Evolutionary conservation across 1,140 invertebrate genomes (phyloP).

Genomic region (Anastrepha obliqua): DNA sequence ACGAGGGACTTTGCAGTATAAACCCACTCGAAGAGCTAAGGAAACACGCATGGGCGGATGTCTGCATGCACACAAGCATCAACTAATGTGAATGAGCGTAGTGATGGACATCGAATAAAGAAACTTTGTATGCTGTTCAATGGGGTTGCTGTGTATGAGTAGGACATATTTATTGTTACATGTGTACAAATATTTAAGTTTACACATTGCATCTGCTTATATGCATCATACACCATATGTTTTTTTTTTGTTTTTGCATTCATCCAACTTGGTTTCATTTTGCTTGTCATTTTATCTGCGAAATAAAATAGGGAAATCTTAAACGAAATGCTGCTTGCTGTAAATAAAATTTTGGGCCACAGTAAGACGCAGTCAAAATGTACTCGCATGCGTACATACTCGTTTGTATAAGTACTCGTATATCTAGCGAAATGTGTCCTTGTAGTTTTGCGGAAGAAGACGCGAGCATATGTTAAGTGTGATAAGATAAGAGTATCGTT

Average conservation of each 20-base stretch:
- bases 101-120: too few species aligned
- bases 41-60: too few species aligned
- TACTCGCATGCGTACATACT: background rate
- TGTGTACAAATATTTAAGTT: too few species aligned
- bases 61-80: too few species aligned
- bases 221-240: background rate
- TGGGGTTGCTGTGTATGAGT: too few species aligned
- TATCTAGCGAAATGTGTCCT: background rate
- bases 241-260: background rate
- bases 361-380: background rate
- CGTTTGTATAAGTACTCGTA: background rate
- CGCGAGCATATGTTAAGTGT: background rate
- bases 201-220: too few species aligned
- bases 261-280: background rate
- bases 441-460: background rate
- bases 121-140: too few species aligned
- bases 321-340: slow-evolving; percentile 21
- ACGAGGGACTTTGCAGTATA: too few species aligned
- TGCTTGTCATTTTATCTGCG: background rate
- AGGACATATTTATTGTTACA: too few species aligned
- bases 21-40: too few species aligned
- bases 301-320: slow-evolving; percentile 18
- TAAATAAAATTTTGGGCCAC: background rate
- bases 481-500: background rate
- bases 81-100: too few species aligned